phyloP scores from a whole-genome alignment of 2,888 invertebrate species.

The Cheilosia soror region DNA sequence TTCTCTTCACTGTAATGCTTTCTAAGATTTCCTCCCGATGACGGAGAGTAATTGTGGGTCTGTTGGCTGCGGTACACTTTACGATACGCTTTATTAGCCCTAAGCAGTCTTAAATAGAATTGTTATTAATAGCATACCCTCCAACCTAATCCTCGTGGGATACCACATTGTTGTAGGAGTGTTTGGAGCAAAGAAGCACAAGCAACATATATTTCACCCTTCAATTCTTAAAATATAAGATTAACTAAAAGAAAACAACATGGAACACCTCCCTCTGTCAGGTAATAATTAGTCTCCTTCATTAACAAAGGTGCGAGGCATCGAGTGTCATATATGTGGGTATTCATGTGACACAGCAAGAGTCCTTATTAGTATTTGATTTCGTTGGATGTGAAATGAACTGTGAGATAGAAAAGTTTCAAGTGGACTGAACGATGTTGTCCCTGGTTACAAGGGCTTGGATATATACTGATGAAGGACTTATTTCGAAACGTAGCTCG shows the following conservation, averaged over 20 bases:
- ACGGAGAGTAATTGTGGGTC: conserved; percentile 30
- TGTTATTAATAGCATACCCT: conserved; percentile 35
- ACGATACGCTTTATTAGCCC: conserved; percentile 45
- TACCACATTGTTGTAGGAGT: neutral
- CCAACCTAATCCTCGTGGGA: conserved; percentile 11
- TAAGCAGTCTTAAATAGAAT: conserved; percentile 41
- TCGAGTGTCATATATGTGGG: neutral
- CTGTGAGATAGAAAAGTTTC: neutral
- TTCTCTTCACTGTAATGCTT: neutral
- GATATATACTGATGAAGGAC: neutral
- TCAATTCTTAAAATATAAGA: neutral
- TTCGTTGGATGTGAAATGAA: conserved; percentile 7
- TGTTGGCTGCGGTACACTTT: conserved; percentile 22
- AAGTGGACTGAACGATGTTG: neutral
- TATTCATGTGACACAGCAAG: conserved; percentile 10
- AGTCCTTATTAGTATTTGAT: conserved; percentile 23
- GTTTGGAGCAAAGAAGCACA: neutral
- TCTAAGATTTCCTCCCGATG: conserved; percentile 5
- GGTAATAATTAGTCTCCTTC: conserved; percentile 14
- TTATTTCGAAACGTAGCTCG: neutral
- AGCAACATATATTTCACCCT: conserved; percentile 1
- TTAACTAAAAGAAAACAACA: neutral
- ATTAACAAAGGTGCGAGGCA: conserved; percentile 12
- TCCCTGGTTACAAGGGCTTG: neutral
- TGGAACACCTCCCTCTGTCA: neutral